Evolutionary conservation across 2,888 invertebrate genomes (phyloP), one percentile per base, ranked within the genome.

Genomic region (Cerceris ruficornis): DNA sequence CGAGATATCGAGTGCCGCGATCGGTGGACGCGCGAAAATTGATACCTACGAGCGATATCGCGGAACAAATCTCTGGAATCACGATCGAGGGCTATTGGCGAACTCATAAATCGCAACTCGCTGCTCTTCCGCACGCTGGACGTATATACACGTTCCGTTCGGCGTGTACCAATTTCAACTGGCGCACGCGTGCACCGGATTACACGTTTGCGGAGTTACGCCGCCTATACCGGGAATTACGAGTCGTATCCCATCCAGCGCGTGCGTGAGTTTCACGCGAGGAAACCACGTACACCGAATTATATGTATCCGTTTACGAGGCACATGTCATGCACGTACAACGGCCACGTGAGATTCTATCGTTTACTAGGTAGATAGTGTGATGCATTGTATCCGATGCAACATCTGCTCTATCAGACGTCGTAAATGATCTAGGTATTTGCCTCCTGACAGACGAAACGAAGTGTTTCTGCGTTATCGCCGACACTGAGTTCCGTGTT

Each of bases 51-150:
- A 52, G 59, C 59, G 62, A 41, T 81, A 81, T 85, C 85, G 58
- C 67, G 50, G 69, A 59, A 81, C 79, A 79, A 86, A 85, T 85
- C 85, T 75, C 46, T 61, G 68, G 69, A 80, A 83, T 83, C 77
- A 69, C 55, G 72, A 81, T 85, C 77, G 61, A 65, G 46, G 72
- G 77, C 74, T 71, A 83, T 81, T 79, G 81, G 77, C 68, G 57
- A 42, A 43, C 75, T 81, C 72, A 46, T 85, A 85, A 81, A 85
- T 85, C 77, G 60, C 28, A 28, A 28, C 28, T 1, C 28, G 4
- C 28, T 14, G 39, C 14, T 43, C 60, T 73, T 46, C 58, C 60
- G 42, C 13, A 7, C 8, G 14, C 54, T 39, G 11, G 52, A 55
- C 59, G 52, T 49, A 41, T 46, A n/a, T 43, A 17, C 55, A 11